These are phyloP conservation scores for Ellobius talpinus DNA, from an alignment of 2,113 vertebrate genomes.

Conservation along the genomic window DNA sequence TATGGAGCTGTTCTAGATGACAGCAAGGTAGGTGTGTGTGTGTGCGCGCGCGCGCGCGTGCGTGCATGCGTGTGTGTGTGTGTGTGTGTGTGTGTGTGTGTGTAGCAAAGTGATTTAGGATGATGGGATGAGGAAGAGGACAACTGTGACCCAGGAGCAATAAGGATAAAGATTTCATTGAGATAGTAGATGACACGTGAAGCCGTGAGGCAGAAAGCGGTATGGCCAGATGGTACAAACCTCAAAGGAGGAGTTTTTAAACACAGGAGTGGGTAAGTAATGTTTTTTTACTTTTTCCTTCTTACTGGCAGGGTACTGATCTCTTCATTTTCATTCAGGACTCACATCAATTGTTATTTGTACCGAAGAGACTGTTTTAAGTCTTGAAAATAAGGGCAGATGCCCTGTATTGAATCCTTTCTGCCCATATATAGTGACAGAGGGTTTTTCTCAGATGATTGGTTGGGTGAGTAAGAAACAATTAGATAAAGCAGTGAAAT, in stretches of 20 bases:
- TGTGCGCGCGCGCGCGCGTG: neutral
- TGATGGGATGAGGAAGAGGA: neutral
- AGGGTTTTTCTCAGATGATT: slow-evolving; percentile 26
- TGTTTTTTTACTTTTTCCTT: slow-evolving; percentile 54
- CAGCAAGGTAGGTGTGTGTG: neutral
- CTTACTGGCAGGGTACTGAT: slow-evolving; percentile 24
- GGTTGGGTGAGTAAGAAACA: slow-evolving; percentile 6
- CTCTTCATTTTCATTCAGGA: slow-evolving; percentile 58
- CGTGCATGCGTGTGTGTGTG: too few species aligned
- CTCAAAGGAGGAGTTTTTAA: slow-evolving; percentile 64
- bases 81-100: slow-evolving; percentile 14
- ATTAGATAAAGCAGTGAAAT: slow-evolving; percentile 14
- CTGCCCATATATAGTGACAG: slow-evolving; percentile 31
- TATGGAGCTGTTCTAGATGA: slow-evolving; percentile 27
- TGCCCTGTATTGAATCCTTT: slow-evolving; percentile 32
- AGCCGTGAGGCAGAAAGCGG: neutral
- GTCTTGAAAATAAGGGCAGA: slow-evolving; percentile 33
- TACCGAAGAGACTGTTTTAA: slow-evolving; percentile 39
- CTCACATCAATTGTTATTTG: slow-evolving; percentile 47
- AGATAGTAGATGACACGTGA: slow-evolving; percentile 57
- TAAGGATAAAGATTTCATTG: slow-evolving; percentile 26
- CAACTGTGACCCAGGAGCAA: slow-evolving; percentile 64
- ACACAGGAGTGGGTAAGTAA: neutral
- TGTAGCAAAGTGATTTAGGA: slow-evolving; percentile 50
- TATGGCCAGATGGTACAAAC: slow-evolving; percentile 60